Conservation (phyloP, 2,113 vertebrate species). For the Daphoenositta chrysoptera region DNA sequence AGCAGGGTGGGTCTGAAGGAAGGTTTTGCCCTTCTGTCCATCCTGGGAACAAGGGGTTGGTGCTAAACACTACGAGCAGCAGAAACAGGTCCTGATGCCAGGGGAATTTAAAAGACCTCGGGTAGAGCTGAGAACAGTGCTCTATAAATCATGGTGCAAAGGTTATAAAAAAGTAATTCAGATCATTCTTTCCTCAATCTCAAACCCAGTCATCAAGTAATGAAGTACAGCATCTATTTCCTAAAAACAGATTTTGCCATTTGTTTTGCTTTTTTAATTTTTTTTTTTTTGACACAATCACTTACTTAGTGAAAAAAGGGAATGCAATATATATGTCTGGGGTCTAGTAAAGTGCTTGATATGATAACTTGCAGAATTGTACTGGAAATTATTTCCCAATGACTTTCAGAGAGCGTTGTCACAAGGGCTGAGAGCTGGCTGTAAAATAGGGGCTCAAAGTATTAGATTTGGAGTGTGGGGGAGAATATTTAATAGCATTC, state of each 20-base stretch:
- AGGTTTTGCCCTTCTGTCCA: background rate
- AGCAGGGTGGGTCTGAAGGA: background rate
- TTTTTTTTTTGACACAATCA: background rate
- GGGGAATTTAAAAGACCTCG: background rate
- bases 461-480: background rate
- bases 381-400: background rate
- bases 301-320: background rate
- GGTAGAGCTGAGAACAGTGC: background rate
- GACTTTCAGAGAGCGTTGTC: background rate
- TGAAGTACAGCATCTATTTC: background rate
- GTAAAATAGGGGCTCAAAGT: background rate
- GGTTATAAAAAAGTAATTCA: background rate
- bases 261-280: background rate
- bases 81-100: background rate
- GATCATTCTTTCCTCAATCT: background rate
- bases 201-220: background rate
- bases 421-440: background rate
- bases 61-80: background rate
- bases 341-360: background rate
- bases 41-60: background rate
- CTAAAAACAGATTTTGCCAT: background rate
- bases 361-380: background rate
- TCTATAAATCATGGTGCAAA: background rate
- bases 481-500: slow-evolving; percentile 35
- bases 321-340: background rate